Percentiles rank a stretch among this genome's conserved stretches.
phyloP scores from a whole-genome alignment of 2,888 invertebrate genomes.

The Spicauda simplicius region DNA sequence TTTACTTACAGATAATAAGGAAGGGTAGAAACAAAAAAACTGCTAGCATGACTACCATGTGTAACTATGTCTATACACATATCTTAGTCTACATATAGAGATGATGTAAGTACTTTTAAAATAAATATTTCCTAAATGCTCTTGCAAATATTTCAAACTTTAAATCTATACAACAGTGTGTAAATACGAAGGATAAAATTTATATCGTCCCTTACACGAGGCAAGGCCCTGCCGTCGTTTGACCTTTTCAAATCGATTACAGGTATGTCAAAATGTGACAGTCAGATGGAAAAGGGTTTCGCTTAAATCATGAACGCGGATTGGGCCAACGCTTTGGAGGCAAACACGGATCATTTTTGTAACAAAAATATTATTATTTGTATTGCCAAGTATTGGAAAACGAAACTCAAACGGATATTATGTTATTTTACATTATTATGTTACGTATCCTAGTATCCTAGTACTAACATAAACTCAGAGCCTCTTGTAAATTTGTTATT shows the following conservation, averaged over 20 bases:
- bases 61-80: no score
- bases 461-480: no score
- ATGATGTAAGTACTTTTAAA: no score
- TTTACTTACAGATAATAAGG: no score
- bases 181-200: slow-evolving; percentile 1
- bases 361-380: neutral
- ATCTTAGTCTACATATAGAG: no score
- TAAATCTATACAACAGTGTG: neutral
- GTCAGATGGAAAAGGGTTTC: slow-evolving; percentile 52
- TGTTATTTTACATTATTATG: no score
- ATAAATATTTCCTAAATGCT: no score
- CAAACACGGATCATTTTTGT: neutral
- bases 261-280: slow-evolving; percentile 55
- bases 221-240: slow-evolving; percentile 34
- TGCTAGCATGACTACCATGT: no score
- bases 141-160: neutral
- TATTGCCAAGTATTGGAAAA: neutral
- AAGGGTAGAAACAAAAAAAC: no score
- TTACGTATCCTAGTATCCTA: no score
- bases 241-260: slow-evolving; percentile 52
- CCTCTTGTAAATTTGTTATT: no score
- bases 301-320: slow-evolving; percentile 41
- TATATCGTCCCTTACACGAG: slow-evolving; percentile 6
- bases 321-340: neutral
- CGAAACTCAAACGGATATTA: no score